Evolutionary conservation across 2,888 invertebrate species (phyloP).

Genomic region (Bhutanitis thaidina): DNA sequence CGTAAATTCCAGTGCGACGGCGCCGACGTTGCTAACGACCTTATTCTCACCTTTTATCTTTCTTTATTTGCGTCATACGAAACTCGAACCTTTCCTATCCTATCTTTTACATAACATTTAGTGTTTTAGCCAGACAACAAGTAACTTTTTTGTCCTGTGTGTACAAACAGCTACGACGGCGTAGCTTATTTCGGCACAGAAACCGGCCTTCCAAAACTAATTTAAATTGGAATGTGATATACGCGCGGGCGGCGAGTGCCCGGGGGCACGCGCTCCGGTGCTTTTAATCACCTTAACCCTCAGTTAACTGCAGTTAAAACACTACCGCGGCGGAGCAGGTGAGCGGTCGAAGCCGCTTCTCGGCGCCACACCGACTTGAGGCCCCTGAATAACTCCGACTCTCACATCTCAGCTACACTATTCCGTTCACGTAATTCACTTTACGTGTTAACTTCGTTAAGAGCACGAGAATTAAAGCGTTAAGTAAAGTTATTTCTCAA

Average conservation of each 20-base stretch:
- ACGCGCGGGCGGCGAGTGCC: conserved; percentile 55
- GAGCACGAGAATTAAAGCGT: conserved; percentile 7
- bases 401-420: background rate
- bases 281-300: conserved; percentile 69
- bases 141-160: conserved; percentile 21
- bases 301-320: conserved; percentile 59
- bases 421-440: conserved; percentile 13
- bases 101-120: background rate
- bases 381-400: background rate
- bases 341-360: conserved; percentile 8
- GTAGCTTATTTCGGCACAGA: conserved; percentile 63
- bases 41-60: background rate
- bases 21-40: conserved; percentile 10
- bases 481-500: conserved; percentile 10
- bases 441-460: conserved; percentile 15
- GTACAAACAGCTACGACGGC: conserved; percentile 32
- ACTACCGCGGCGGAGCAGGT: conserved; percentile 50
- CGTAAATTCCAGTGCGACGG: conserved; percentile 60
- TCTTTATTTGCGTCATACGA: background rate
- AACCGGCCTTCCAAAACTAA: conserved; percentile 67
- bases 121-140: background rate
- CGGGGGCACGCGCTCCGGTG: conserved; percentile 54
- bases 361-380: background rate
- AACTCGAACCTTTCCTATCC: background rate
- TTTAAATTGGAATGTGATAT: conserved; percentile 79